Base-by-base conservation (phyloP, 1,140 invertebrate species). In the Formica exsecta region DNA sequence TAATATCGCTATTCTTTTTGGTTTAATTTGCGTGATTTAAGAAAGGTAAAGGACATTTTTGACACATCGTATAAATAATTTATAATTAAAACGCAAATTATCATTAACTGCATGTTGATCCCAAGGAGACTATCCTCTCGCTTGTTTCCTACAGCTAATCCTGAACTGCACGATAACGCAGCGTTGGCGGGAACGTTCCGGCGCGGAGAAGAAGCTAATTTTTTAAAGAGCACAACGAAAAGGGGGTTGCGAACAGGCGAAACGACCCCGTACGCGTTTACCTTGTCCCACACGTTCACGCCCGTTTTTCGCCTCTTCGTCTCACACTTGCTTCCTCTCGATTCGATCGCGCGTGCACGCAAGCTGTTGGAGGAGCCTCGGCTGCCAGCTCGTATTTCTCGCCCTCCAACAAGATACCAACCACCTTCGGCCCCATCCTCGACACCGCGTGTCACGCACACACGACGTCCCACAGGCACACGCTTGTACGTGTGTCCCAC, bases 371-470 rank as follows among this genome's bases (percentile, higher is more conserved):
- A 91, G 74, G 87, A 91, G 87, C 77, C 85, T 87, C 87, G 85
- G 25, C 79, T 77, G 87, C 71, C 87, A 80, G 83, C 85, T 91
- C 90, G 90, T 91, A 91, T 91, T 91, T 91, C 90, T 91, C 90
- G 77, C 89, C 90, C 90, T 91, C 90, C 90, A 91, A 91, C 90
- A 86, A 91, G 90, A 91, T 91, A 91, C 90, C 90, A 87, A 89
- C 90, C 90, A 91, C 90, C 87, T 91, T 89, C 66, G 80, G 73
- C 90, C 90, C 90, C 86, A 84, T 91, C 77, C 84, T 84, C 88
- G 85, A 85, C 80, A 76, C 61, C 64, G 70, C 61, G 64, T n/a
- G 65, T 61, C 22, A 81, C 85, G 74, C 75, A 85, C 85, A 87
- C 73, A 59, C 62, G 71, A 38, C 8, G 29, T 11, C 44, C 19